A percentile compares a stretch with the other conserved stretches of the same genome.
phyloP scores from a whole-genome alignment of 2,888 invertebrate species.

The Tortrix viridana region DNA sequence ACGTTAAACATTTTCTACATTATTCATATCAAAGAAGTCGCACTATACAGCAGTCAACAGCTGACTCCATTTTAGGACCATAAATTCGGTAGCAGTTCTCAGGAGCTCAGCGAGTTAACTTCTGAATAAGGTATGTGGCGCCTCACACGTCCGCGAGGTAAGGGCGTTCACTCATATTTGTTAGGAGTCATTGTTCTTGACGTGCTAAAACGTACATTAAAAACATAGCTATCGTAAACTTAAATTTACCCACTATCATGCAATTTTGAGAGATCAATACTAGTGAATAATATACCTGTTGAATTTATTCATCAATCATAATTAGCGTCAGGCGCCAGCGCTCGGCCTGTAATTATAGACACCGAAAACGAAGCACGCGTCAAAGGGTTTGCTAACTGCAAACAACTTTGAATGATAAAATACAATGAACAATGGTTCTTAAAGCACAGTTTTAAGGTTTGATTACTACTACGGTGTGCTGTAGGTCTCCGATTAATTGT shows the following conservation, averaged over 20 bases:
- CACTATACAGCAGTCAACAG: slow-evolving; percentile 5
- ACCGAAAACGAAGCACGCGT: slow-evolving; percentile 36
- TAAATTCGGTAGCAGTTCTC: slow-evolving; percentile 44
- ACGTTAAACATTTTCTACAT: background rate
- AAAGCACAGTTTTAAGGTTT: slow-evolving; percentile 20
- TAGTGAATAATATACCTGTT: slow-evolving; percentile 10
- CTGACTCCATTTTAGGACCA: slow-evolving; percentile 34
- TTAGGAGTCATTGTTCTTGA: slow-evolving; percentile 28
- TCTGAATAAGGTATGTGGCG: slow-evolving; percentile 27
- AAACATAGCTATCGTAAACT: background rate
- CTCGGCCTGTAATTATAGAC: slow-evolving; percentile 32
- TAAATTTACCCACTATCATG: background rate
- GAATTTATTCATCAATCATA: slow-evolving; percentile 33
- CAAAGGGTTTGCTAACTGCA: slow-evolving; percentile 22
- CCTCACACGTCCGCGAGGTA: slow-evolving; percentile 45
- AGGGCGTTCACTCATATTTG: slow-evolving; percentile 45
- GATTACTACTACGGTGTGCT: background rate
- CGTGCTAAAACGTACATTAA: background rate
- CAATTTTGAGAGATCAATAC: slow-evolving; percentile 26
- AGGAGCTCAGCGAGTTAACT: slow-evolving; percentile 32
- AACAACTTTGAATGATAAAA: slow-evolving; percentile 11
- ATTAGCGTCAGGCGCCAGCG: slow-evolving; percentile 32
- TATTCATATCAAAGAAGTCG: slow-evolving; percentile 10
- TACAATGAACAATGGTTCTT: slow-evolving; percentile 8
- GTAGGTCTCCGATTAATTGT: slow-evolving; percentile 56